Conservation (phyloP, 2,113 vertebrate species). For the Albula glossodonta region DNA sequence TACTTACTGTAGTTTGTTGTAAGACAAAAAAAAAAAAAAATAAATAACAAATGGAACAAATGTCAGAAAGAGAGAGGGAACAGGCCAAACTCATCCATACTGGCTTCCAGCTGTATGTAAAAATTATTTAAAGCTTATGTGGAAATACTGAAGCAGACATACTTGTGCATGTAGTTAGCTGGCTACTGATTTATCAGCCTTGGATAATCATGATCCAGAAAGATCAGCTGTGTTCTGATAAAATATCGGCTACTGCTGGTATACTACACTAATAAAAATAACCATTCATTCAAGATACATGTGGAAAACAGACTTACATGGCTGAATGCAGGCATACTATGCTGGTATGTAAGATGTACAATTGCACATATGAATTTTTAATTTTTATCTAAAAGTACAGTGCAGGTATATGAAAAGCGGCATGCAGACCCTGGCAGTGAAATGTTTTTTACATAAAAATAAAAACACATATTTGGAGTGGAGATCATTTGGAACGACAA, state of each 20-base stretch:
- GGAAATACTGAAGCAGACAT: background rate
- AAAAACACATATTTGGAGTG: too few relatives aligned
- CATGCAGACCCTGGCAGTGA: too few relatives aligned
- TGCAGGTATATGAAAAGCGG: too few relatives aligned
- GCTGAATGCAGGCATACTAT: too few relatives aligned
- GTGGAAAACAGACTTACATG: too few relatives aligned
- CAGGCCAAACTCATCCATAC: constrained; percentile 35
- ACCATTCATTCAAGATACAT: too few relatives aligned
- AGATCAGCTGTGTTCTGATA: background rate
- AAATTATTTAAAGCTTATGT: constrained; percentile 16
- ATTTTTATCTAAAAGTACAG: too few relatives aligned
- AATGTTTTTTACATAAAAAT: too few relatives aligned
- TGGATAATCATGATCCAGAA: background rate
- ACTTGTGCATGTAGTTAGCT: background rate
- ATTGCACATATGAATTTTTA: too few relatives aligned
- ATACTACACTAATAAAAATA: background rate
- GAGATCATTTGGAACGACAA: too few relatives aligned
- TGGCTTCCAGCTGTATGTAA: constrained; percentile 24
- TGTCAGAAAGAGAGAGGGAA: constrained; percentile 61
- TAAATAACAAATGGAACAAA: constrained; percentile 72
- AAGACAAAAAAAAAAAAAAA: constrained; percentile 50
- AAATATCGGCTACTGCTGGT: background rate
- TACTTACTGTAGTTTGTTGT: constrained; percentile 81
- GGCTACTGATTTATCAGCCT: background rate
- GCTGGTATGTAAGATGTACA: too few relatives aligned